Percentiles rank a stretch among this genome's conserved stretches.
Evolutionary conservation across 2,797 vertebrate genomes (phyloP).

Genomic region (Mormyrus hasselquistii): DNA sequence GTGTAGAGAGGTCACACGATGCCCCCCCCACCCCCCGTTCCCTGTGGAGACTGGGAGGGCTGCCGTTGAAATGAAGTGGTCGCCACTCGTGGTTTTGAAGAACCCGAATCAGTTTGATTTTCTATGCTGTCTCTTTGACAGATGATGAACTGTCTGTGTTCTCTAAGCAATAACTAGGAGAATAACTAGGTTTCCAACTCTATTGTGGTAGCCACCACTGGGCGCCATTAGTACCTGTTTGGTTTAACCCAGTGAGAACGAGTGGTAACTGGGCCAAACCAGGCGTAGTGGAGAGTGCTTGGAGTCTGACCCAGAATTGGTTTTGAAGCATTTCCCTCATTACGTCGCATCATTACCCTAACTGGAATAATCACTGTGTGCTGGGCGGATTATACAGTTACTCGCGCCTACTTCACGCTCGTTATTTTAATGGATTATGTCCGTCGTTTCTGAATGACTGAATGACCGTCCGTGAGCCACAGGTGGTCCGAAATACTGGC

Average conservation of each 20-base stretch:
- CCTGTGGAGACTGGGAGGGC: neutral
- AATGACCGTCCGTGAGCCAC: neutral
- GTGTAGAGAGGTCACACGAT: neutral
- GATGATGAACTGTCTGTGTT: neutral
- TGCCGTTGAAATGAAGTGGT: neutral
- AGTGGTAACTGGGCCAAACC: neutral
- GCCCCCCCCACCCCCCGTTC: neutral
- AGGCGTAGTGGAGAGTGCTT: neutral
- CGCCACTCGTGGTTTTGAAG: neutral
- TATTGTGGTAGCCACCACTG: neutral
- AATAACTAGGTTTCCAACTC: neutral
- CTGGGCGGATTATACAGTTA: neutral
- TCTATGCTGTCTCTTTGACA: neutral
- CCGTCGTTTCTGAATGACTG: neutral
- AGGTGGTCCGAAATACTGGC: neutral
- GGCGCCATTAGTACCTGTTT: neutral
- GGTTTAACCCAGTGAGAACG: neutral
- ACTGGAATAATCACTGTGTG: neutral
- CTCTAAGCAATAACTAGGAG: neutral
- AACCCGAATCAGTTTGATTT: neutral
- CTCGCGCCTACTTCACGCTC: neutral
- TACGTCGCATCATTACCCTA: neutral
- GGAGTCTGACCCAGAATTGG: neutral
- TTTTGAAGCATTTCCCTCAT: constrained; percentile 6
- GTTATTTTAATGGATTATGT: neutral